A percentile compares a stretch with the other conserved stretches of the same genome.
Evolutionary conservation across 2,888 invertebrate species (phyloP).

Genomic region (Celastrina argiolus): DNA sequence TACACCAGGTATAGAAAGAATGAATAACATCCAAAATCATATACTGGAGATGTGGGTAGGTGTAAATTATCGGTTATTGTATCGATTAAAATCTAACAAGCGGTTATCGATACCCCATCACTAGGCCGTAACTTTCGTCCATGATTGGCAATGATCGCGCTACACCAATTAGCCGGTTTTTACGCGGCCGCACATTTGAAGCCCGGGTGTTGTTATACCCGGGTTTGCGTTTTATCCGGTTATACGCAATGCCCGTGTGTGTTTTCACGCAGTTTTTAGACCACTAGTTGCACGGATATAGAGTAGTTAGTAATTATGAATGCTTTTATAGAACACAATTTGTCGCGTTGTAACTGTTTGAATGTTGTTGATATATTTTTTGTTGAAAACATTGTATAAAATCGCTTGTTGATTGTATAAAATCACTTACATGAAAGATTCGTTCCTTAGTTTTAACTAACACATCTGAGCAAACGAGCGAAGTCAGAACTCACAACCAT

Average conservation of each 20-base stretch:
- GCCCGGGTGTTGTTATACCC: conserved; percentile 34
- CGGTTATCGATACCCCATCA: conserved; percentile 40
- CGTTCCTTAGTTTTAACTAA: too few species aligned
- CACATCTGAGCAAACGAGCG: too few species aligned
- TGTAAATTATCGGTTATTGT: neutral
- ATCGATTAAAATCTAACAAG: conserved; percentile 20
- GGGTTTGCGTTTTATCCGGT: too few species aligned
- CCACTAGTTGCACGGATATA: conserved; percentile 32
- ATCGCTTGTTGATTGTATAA: neutral
- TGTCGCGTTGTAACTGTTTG: neutral
- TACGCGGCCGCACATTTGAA: conserved; percentile 64
- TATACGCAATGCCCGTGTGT: conserved; percentile 31
- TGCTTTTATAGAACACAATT: neutral
- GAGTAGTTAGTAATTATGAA: conserved; percentile 24
- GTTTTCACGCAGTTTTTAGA: conserved; percentile 34
- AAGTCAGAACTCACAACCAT: too few species aligned
- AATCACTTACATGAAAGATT: too few species aligned
- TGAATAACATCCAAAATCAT: too few species aligned
- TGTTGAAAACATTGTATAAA: neutral
- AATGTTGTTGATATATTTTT: too few species aligned
- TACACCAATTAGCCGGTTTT: conserved; percentile 72
- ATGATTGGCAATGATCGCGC: conserved; percentile 63
- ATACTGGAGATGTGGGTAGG: too few species aligned
- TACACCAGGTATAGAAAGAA: too few species aligned
- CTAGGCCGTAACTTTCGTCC: conserved; percentile 50